Base-by-base conservation (phyloP, 2,888 invertebrate genomes). In the Auanema freiburgensis region DNA sequence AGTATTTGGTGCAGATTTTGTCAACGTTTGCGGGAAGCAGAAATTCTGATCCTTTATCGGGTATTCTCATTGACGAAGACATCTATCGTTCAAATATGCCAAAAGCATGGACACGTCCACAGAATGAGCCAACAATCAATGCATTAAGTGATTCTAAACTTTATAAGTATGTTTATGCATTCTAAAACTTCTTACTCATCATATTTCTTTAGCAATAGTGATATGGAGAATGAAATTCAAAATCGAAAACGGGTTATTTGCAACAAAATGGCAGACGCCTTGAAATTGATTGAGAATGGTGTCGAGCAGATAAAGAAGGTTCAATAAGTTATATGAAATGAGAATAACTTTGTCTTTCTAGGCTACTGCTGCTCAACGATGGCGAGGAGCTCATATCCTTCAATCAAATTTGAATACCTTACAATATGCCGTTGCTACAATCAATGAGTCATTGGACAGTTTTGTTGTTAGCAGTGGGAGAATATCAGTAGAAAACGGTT, bases 391-490 rank as follows among this genome's bases (percentile, higher is more conserved):
- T 68, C 91, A 91, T 33, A 90, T 90, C 81, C 86, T 94, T 66
- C 90, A 92, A 74, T 88, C 89, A 16, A 89, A 89, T 63, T 86
- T 92, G 50, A 89, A 91, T 86, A 92, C 93, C 83, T 89, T 94
- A 16, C 91, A 91, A 85, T 87, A 91, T 72, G 90, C 91, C 6
- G 91, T 91, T 51, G 88, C 90, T 6, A 87, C 91, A 57, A 87
- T 94, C 53, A 88, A 90, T 72, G 90, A 91, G 3, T 90, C 74
- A 10, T 55, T 78, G 43, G 77, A 74, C 49, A 69, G 72, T 12
- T 64, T 77, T 43, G 69, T 76, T 52, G 75, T 78, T 43, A 63
- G 71, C 21, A 67, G 76, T 24, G 70, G 68, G 10, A 59, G 77
- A 24, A 69, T 77, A 51, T 70, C 74, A 14, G 65, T 77, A 59